Evolutionary conservation across 1,140 invertebrate genomes (phyloP), one percentile per base, ranked within the genome.

Genomic region (Pseudomyrmex pallidus): DNA sequence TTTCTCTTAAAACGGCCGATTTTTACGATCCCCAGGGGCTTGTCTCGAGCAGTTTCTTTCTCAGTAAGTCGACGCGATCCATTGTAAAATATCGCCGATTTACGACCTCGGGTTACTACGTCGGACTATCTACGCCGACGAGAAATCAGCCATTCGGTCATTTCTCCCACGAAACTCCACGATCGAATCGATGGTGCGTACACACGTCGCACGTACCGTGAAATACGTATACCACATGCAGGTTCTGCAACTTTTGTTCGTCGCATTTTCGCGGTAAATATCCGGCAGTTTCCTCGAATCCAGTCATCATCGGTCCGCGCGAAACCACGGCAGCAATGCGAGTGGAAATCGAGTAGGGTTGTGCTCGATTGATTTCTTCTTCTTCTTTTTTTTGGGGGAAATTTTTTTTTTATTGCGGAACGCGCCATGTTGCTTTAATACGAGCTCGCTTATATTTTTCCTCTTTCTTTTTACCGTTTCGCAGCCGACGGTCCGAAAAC

Each of bases 1-100:
- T 86, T 82, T 88, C 85, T 77, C 84, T 88, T 85, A 83, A 78
- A 86, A 87, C 80, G 54, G 48, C 35, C 61, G 70, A 67, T 54
- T 88, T 35, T 88, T 87, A 87, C 82, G 82, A 87, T 82, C 64
- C 17, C 20, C 35, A 7, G 35, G 5, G 48, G 64, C 59, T 35
- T 73, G 86, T 87, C 70, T 70, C 85, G 82, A 64, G 70, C 66
- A 88, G 83, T 82, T 82, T 67, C 83, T 82, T 82, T 63, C 72
- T 17, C 48, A 78, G 76, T 74, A 76, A 85, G 70, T 88, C 85
- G 54, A 46, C 15, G 35, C 13, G 20, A 64, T 50, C 59, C 50
- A 22, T 67, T 73, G 59, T 87, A 85, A 87, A 88, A 70, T 62
- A 67, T 59, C 72, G 56, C 72, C 68, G 54, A 88, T 85, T 82